Evolutionary conservation across 2,888 invertebrate species (phyloP), one percentile per base, ranked within the genome.

Genomic region (Hololepta plana): DNA sequence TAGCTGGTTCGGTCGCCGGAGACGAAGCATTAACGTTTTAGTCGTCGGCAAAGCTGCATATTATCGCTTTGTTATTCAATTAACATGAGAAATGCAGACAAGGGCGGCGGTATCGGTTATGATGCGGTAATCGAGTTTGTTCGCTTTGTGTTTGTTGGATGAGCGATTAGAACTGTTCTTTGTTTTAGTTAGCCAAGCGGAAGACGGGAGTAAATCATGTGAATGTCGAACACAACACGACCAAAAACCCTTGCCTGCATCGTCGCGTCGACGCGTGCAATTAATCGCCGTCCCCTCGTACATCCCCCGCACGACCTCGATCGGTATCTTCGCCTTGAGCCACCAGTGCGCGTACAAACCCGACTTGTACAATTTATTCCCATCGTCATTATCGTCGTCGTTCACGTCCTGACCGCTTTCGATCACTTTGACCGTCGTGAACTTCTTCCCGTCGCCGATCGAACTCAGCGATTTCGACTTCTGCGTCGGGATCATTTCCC

Each of bases 291-390:
- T 47, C 28, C 50, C 52, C 42, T 51, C 43, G 33, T 51, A 50
- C 41, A 56, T 56, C 24, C 52, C 55, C 32, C 41, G 46, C 34
- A 55, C 58, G 54, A 69, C 64, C 43, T 60, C 62, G 39, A 62
- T 65, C 36, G 79, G 79, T 49, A 81, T 64, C 47, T 75, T 74
- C 49, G 79, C 80, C 64, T 85, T 85, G 61, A 84, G 72, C 82
- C 84, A 85, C 85, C 85, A 85, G 60, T 85, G 85, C 35, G 82
- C 84, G 55, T 85, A 85, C 55, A 85, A 62, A 45, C 81, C 82
- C 24, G 82, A 81, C 32, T 74, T 75, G 55, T 74, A 85, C 46
- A 74, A 60, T 53, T 64, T 53, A 39, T 59, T 59, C 37, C 54
- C 49, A 36, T 56, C 53, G 27, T 50, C 46, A 41, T 54, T 57